phyloP scores from a whole-genome alignment of 92 coral and sea anemone genomes.

The Zoanthus gigantus region DNA sequence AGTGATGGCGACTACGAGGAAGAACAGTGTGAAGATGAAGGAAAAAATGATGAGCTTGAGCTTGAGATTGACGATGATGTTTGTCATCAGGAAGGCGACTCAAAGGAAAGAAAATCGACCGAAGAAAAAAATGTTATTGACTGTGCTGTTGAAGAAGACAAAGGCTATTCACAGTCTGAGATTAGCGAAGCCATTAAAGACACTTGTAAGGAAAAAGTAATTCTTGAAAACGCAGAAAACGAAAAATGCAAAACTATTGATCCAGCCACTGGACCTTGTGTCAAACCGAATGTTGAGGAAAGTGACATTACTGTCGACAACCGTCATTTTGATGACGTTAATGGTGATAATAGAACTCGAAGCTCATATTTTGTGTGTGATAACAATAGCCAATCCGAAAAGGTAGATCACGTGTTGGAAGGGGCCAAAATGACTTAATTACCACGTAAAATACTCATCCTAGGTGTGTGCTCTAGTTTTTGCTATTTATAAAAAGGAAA shows the following conservation, averaged over 20 bases:
- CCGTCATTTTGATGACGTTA: background rate
- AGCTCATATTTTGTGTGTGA: background rate
- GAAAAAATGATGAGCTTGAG: background rate
- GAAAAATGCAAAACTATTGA: background rate
- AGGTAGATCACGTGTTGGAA: background rate
- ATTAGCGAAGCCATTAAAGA: background rate
- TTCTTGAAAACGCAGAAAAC: background rate
- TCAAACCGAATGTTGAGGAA: background rate
- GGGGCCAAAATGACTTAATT: background rate
- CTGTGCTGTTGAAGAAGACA: background rate
- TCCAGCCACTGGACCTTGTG: background rate
- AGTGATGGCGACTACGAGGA: background rate
- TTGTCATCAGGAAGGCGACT: background rate
- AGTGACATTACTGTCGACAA: background rate
- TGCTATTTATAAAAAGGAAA: constrained; percentile 1
- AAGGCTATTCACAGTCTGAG: background rate
- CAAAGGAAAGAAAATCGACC: background rate
- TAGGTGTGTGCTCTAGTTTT: background rate
- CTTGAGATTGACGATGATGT: background rate
- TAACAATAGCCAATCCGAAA: constrained; percentile 11
- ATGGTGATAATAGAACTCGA: constrained; percentile 7
- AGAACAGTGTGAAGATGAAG: background rate
- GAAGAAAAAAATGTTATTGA: background rate
- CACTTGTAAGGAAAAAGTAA: background rate
- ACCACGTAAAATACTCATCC: background rate